phyloP scores from a whole-genome alignment of 2,113 vertebrate species.

The Cromileptes altivelis region DNA sequence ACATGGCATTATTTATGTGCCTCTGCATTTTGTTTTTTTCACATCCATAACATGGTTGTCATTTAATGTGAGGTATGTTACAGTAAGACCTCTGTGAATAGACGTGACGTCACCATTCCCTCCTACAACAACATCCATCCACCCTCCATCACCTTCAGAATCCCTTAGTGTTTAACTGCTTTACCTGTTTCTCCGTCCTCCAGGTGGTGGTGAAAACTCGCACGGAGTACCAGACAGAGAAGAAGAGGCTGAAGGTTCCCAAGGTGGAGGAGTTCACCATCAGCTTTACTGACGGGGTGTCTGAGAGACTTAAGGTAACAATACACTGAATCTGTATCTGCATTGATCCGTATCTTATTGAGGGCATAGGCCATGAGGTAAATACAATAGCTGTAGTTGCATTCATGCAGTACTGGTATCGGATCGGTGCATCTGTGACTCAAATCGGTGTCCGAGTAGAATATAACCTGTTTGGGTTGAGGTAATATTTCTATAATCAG shows the following conservation, averaged over 20 bases:
- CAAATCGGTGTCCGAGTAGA: not conserved
- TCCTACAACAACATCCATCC: not conserved
- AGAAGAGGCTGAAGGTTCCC: slow-evolving; percentile 97
- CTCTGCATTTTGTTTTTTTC: not conserved
- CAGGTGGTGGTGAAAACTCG: slow-evolving; percentile 99
- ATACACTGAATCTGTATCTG: not conserved
- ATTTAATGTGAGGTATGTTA: not conserved
- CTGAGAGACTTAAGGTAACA: slow-evolving; percentile 92
- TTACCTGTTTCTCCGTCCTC: slow-evolving; percentile 41
- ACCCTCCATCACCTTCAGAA: not conserved
- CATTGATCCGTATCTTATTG: not conserved
- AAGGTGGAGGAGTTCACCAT: slow-evolving; percentile 99
- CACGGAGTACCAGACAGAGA: slow-evolving; percentile 97
- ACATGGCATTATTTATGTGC: not conserved
- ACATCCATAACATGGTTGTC: not conserved
- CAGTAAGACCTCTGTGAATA: not conserved
- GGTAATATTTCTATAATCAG: slow-evolving; percentile 36
- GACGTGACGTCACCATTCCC: not conserved
- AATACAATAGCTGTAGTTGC: not conserved
- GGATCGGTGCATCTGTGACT: not conserved
- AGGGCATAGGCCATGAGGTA: not conserved
- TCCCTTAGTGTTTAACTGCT: not conserved
- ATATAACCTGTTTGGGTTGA: not conserved
- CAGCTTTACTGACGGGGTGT: slow-evolving; percentile 93
- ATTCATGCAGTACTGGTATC: not conserved